A percentile compares a stretch with the other conserved stretches of the same genome.
These are phyloP conservation scores for Ceratotherium simum DNA, from an alignment of 2,113 vertebrate species.

Conservation along the genomic window DNA sequence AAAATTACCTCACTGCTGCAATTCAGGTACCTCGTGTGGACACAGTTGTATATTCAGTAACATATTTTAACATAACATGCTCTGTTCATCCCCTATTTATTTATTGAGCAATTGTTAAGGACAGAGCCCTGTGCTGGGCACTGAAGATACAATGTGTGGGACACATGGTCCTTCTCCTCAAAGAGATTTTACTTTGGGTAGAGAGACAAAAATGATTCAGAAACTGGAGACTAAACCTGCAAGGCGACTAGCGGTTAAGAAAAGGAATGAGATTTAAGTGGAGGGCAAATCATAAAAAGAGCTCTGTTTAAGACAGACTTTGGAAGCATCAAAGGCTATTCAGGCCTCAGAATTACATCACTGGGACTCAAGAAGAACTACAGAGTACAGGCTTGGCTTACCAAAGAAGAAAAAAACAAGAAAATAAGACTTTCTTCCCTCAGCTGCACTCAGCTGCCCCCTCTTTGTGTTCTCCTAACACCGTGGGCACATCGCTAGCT, in stretches of 20 bases:
- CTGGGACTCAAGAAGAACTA: neutral
- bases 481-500: neutral
- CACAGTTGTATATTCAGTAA: neutral
- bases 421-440: neutral
- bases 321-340: neutral
- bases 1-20: neutral
- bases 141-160: neutral
- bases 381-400: neutral
- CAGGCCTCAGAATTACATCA: neutral
- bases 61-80: neutral
- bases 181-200: neutral
- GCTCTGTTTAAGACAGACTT: neutral
- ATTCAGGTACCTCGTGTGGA: neutral
- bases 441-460: neutral
- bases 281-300: neutral
- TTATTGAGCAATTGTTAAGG: neutral
- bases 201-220: neutral
- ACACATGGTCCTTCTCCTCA: neutral
- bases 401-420: neutral
- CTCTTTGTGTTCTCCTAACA: neutral
- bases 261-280: neutral
- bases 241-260: neutral
- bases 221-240: neutral
- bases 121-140: neutral
- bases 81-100: neutral